phyloP scores from a whole-genome alignment of 1,140 invertebrate species.

The Drosophila novamexicana region DNA sequence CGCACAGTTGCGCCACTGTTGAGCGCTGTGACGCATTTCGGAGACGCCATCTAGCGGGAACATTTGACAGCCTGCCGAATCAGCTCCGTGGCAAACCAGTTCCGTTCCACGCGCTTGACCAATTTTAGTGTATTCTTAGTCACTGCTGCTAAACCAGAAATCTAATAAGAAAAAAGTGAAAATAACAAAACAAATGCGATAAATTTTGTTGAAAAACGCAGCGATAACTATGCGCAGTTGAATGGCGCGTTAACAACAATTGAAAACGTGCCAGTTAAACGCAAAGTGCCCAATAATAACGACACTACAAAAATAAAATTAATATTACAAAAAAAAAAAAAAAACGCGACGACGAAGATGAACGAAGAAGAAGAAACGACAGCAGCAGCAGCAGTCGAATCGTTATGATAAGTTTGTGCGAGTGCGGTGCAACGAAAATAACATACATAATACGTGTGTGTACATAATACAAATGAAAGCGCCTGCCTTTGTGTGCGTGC shows the following conservation, averaged over 20 bases:
- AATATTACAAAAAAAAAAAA: constrained; percentile 31
- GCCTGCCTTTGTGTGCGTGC: constrained; percentile 35
- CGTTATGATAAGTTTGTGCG: constrained; percentile 75
- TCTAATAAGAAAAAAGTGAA: constrained; percentile 69
- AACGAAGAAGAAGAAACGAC: constrained; percentile 75
- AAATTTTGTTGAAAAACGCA: constrained; percentile 66
- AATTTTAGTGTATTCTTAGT: constrained; percentile 55
- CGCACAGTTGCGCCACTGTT: constrained; percentile 16
- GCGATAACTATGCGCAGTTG: constrained; percentile 42
- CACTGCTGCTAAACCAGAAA: constrained; percentile 53
- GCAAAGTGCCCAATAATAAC: constrained; percentile 46
- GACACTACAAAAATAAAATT: constrained; percentile 17
- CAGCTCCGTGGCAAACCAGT: constrained; percentile 46
- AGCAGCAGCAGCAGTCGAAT: constrained; percentile 65
- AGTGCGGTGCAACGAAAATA: constrained; percentile 75
- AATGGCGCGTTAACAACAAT: constrained; percentile 52
- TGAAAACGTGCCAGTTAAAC: constrained; percentile 32
- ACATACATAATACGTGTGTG: constrained; percentile 69
- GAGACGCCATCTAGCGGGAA: constrained; percentile 36
- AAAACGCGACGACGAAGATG: constrained; percentile 58
- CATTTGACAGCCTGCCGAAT: background rate
- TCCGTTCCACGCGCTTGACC: constrained; percentile 47
- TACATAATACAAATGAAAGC: constrained; percentile 60
- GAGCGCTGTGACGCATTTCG: background rate
- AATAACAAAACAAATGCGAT: constrained; percentile 81